Conservation (phyloP, 1,140 invertebrate genomes). For the Armadillidium nasatum region DNA sequence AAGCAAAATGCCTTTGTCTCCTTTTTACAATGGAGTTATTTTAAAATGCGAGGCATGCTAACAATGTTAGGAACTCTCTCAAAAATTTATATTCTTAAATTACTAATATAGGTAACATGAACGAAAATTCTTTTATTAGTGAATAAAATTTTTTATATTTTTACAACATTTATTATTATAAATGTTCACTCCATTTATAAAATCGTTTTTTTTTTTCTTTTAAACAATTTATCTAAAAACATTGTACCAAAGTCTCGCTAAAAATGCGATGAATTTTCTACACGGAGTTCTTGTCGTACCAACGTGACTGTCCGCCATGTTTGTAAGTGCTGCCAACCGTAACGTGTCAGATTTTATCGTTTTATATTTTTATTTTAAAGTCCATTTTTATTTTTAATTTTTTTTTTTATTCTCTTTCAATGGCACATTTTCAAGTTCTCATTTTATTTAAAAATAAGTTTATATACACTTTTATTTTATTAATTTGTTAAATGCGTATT, state of each 20-base stretch:
- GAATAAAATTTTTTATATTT: neutral
- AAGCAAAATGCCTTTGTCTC: neutral
- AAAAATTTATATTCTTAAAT: neutral
- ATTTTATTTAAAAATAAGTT: neutral
- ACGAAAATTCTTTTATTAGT: neutral
- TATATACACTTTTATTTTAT: neutral
- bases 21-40: neutral
- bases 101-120: neutral
- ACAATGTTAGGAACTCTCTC: neutral
- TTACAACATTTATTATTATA: conserved; percentile 2
- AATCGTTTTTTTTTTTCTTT: neutral
- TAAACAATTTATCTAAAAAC: neutral
- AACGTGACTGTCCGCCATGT: conserved; percentile 8
- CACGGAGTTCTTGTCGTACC: neutral
- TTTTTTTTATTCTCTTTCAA: too few species aligned
- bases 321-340: neutral
- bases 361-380: neutral
- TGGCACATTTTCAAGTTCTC: neutral
- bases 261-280: neutral
- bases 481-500: neutral
- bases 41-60: neutral
- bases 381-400: neutral
- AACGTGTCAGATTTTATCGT: neutral
- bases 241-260: neutral
- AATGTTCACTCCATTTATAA: conserved; percentile 4